Evolutionary conservation across 2,888 invertebrate species (phyloP), one percentile per base, ranked within the genome.

Genomic region (Drosophila mimica): DNA sequence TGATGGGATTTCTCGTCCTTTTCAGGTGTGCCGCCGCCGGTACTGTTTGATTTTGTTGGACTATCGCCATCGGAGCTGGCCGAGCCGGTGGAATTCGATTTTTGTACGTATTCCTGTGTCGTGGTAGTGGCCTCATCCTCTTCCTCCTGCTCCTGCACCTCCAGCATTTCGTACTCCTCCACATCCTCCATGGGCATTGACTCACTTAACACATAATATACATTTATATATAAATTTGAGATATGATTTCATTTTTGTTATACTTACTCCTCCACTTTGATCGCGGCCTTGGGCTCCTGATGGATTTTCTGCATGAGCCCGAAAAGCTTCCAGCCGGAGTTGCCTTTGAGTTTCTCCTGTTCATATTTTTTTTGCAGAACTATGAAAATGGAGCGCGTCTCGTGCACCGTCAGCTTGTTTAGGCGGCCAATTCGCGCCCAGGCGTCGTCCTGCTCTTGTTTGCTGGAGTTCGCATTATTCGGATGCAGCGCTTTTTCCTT

Each of bases 321-420:
- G 52, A 90, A 92, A 20, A 93, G 67, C 52, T 93, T 92, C 93
- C 93, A 93, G 3, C 90, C 83, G 4, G 93, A 92, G 7, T 88
- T 85, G 0, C 89, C 86, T 58, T 93, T 93, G 0, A 84, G 33
- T 52, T 91, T 92, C 68, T 93, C 93, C 70, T 92, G 92, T 6
- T 92, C 92, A 53, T 92, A 93, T 79, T 93, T 93, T 63, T 93
- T 93, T 34, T 92, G 92, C 46, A 93, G 74, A 30, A 93, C 93
- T 58, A 92, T 93, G 53, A 92, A 93, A 74, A 93, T 93, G 17
- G 93, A 92, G 53, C 92, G 92, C 6, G 92, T 91, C 68, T 93
- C 93, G 61, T 92, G 91, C 31, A 92, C 92, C 4, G 93, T 91
- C 34, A 93, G 83, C 77, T 92, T 92, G 70, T 93, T 93, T 49